Base-by-base conservation (phyloP, 92 coral and sea anemone genomes). In the Chrysogorgia sp. region DNA sequence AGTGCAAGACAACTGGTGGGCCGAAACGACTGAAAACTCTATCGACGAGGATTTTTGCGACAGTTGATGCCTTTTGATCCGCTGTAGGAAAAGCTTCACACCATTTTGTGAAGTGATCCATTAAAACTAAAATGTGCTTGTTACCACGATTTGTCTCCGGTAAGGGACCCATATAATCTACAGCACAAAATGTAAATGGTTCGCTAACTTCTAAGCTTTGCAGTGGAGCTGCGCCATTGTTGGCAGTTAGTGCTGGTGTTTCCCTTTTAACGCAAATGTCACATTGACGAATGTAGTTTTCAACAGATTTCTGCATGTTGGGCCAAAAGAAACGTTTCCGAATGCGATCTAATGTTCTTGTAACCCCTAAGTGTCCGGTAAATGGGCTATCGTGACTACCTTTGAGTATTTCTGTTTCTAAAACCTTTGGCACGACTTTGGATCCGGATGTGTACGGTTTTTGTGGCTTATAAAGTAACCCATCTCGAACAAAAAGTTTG, bases 311-410 rank as follows among this genome's bases (percentile, higher is more conserved):
- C 68, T 75, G 81, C 86, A 82, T 82, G 15, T 63, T 34, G 43
- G 75, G 58, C 70, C 70, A 60, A 41, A 58, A 81, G 58, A 81
- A 81, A 19, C 74, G 30, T 55, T 31, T 69, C 26, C 85, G 35
- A 32, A 80, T 25, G 49, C 84, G 52, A 37, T 68, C 69, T 14
- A 45, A 12, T 1, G 85, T 71, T 47, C 52, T 58, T 0, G 48
- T 81, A 25, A 71, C 34, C 1, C 85, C 85, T 21, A 81, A 57
- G 65, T 79, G 83, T 12, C 75, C 76, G 17, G 83, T 59, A 61
- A 31, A 64, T 21, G 83, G 62, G 47, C 83, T 65, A 71, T 79
- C 55, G 35, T 80, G 84, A 5, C 58, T 63, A 13, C 77, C 55
- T 0, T 80, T 3, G 14, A 80, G 23, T 26, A 52, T 24, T 14